These are phyloP conservation scores for Campaea margaritaria DNA, from an alignment of 2,888 invertebrate species.

Conservation along the genomic window DNA sequence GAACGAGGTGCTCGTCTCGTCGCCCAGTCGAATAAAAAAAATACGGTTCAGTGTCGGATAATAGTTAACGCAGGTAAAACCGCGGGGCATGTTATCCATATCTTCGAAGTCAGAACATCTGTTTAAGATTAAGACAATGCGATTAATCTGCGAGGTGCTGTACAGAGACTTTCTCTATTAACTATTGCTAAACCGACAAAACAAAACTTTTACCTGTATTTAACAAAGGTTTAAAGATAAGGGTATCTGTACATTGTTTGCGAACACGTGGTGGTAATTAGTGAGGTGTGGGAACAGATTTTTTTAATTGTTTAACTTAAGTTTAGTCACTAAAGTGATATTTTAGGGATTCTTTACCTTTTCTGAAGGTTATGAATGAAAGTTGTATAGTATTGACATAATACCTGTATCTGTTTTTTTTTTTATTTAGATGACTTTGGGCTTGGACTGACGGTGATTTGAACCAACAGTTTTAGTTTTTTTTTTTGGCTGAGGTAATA, in stretches of 20 bases:
- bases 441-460: too few species aligned
- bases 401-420: too few species aligned
- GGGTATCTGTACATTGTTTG: slow-evolving; percentile 49
- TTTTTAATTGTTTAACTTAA: slow-evolving; percentile 22
- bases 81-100: too few species aligned
- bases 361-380: too few species aligned
- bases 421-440: too few species aligned
- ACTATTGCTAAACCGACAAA: slow-evolving; percentile 13
- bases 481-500: too few species aligned
- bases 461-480: too few species aligned
- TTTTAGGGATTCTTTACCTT: background rate
- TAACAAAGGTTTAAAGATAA: slow-evolving; percentile 46
- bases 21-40: too few species aligned
- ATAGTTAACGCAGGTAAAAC: too few species aligned
- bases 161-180: background rate
- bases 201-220: slow-evolving; percentile 33
- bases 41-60: too few species aligned
- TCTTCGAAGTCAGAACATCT: slow-evolving; percentile 24
- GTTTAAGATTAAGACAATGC: slow-evolving; percentile 31
- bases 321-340: slow-evolving; percentile 20
- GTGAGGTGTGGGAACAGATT: slow-evolving; percentile 46
- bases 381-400: too few species aligned
- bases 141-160: background rate
- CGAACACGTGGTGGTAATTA: slow-evolving; percentile 60
- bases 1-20: too few species aligned